Conservation (phyloP, 2,113 vertebrate species). For the Arenaria interpres region DNA sequence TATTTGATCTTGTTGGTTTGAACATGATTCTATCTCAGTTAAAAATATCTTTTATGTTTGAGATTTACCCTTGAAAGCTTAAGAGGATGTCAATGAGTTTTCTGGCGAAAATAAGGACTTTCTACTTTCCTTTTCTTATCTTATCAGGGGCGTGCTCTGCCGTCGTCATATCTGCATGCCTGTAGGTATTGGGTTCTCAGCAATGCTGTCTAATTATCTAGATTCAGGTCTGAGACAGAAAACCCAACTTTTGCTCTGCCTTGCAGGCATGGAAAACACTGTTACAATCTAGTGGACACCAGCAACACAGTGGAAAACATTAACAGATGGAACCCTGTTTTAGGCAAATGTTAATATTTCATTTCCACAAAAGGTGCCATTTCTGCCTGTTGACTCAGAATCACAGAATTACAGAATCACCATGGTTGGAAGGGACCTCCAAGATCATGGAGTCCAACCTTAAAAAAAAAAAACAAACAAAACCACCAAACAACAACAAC, state of each 20-base stretch:
- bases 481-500: too few species aligned
- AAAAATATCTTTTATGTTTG: not conserved
- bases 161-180: not conserved
- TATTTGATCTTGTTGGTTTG: constrained; percentile 26
- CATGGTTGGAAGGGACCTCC: too few species aligned
- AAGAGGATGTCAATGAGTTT: not conserved
- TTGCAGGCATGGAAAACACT: not conserved
- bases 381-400: not conserved
- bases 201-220: not conserved
- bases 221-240: not conserved
- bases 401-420: too few species aligned
- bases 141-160: not conserved
- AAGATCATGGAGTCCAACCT: too few species aligned
- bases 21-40: constrained; percentile 21
- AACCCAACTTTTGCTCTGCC: not conserved
- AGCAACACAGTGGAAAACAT: not conserved
- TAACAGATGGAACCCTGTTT: not conserved
- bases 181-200: not conserved
- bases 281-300: not conserved
- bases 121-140: not conserved
- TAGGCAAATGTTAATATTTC: not conserved
- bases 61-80: not conserved
- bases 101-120: not conserved
- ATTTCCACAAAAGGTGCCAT: not conserved
- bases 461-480: too few species aligned